A percentile compares a stretch with the other conserved stretches of the same genome.
phyloP scores from a whole-genome alignment of 64 coral and sea anemone genomes.

The Stichodactyla mertensii region DNA sequence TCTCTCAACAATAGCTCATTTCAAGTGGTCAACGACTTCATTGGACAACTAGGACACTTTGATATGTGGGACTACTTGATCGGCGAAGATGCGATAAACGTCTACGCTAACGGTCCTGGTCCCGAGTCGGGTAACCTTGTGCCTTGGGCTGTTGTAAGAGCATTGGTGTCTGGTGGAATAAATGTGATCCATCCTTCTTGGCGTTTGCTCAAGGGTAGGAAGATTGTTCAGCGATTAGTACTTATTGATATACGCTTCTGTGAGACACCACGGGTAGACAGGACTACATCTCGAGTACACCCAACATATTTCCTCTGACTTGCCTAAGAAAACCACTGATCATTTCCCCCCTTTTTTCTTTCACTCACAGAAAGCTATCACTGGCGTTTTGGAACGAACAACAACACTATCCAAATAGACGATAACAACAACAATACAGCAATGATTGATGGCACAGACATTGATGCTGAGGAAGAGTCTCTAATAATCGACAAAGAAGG shows the following conservation, averaged over 20 bases:
- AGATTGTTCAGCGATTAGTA: not conserved
- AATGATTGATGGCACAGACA: not conserved
- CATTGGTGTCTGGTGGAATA: slow-evolving; percentile 3
- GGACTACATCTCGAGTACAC: too few species aligned
- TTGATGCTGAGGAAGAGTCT: not conserved
- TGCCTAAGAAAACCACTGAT: too few species aligned
- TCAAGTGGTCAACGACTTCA: not conserved
- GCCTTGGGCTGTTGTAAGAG: slow-evolving; percentile 27
- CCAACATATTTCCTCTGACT: too few species aligned
- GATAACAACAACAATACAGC: not conserved
- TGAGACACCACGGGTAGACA: too few species aligned
- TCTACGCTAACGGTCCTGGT: not conserved
- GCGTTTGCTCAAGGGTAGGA: slow-evolving; percentile 12
- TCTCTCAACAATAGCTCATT: not conserved
- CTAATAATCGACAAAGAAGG: slow-evolving; percentile 26
- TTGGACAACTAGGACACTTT: slow-evolving; percentile 16
- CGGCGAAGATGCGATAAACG: not conserved
- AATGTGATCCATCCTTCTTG: not conserved
- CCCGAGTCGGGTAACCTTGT: slow-evolving; percentile 29
- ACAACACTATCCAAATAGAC: slow-evolving; percentile 1
- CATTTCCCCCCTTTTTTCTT: not conserved
- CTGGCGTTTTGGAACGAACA: slow-evolving; percentile 21
- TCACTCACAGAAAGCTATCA: slow-evolving; percentile 8
- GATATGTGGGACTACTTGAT: slow-evolving; percentile 30
- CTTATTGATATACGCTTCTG: too few species aligned